Conservation (phyloP, 2,888 invertebrate species). For the Cistogaster globosa region DNA sequence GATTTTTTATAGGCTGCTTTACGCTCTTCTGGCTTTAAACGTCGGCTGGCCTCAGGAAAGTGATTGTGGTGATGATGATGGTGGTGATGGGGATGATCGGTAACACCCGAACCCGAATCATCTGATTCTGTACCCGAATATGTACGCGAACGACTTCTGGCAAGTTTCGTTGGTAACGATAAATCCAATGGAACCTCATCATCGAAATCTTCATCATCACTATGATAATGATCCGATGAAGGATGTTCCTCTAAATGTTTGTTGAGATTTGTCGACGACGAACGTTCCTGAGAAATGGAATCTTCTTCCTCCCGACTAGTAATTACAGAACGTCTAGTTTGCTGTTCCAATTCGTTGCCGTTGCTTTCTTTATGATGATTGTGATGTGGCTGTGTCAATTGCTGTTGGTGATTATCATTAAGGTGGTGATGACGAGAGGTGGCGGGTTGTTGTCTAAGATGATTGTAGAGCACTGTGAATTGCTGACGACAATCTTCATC, state of each 20-base stretch:
- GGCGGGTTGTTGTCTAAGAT: slow-evolving; percentile 77
- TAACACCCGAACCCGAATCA: slow-evolving; percentile 85
- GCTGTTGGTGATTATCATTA: slow-evolving; percentile 26
- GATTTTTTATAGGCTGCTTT: slow-evolving; percentile 92
- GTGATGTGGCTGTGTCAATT: slow-evolving; percentile 30
- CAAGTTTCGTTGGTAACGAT: slow-evolving; percentile 84
- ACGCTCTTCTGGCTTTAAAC: slow-evolving; percentile 79
- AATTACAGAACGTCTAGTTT: slow-evolving; percentile 74
- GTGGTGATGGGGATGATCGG: slow-evolving; percentile 77
- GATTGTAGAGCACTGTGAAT: slow-evolving; percentile 82
- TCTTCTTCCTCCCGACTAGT: slow-evolving; percentile 74
- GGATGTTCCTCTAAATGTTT: slow-evolving; percentile 49
- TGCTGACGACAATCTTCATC: slow-evolving; percentile 76
- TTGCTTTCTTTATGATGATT: slow-evolving; percentile 44
- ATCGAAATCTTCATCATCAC: slow-evolving; percentile 79
- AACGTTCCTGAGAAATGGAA: slow-evolving; percentile 61
- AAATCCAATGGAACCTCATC: slow-evolving; percentile 91
- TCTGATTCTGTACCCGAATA: slow-evolving; percentile 86
- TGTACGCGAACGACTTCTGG: slow-evolving; percentile 73
- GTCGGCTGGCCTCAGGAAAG: slow-evolving; percentile 56
- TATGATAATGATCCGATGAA: slow-evolving; percentile 75
- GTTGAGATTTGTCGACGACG: slow-evolving; percentile 50
- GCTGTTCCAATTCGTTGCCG: slow-evolving; percentile 71
- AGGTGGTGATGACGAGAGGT: slow-evolving; percentile 22
- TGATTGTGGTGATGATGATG: slow-evolving; percentile 73